Base-by-base conservation (phyloP, 2,113 vertebrate genomes). In the Corythornis vintsioides region DNA sequence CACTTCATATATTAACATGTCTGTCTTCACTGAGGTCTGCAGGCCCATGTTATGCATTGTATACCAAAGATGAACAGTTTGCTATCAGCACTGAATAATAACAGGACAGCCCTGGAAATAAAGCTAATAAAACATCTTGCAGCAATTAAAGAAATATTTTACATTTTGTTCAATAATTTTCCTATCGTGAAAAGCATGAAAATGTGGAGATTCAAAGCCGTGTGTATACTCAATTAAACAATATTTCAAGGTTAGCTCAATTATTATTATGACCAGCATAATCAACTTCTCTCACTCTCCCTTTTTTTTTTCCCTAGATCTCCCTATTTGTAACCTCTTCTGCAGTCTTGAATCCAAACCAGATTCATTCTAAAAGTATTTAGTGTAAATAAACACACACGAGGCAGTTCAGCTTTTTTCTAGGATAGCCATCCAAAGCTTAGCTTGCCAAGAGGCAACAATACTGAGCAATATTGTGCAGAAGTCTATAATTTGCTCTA, bases 401-500 rank as follows among this genome's bases (percentile, higher is more conserved):
- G 8, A 87, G 56, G 42, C 50, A 59, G 42, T 91, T 83, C 11
- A 11, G 42, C 16, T 75, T 64, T 92, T 76, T 43, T 19, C 63
- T 87, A 3, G 70, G 45, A 53, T 35, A 70, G 29, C 66, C 67
- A 70, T 89, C 82, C 88, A 92, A 83, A 77, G 60, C 38, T 88
- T 76, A 66, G 13, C 60, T 79, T 91, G 91, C 93, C 87, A 94
- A 94, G 55, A 92, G 75, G 78, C 87, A 85, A 50, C 83, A 87
- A 50, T 38, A 38, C 84, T 47, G 85, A 92, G 64, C 48, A 73
- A 73, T 55, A 63, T 40, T 70, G 45, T 70, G 43, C 52, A 88
- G 47, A 94, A 95, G 59, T 92, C 91, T 95, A 9, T 91, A 73
- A 94, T 95, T 94, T 93, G 7, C 75, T 92, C 60, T 13, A 42